Conservation (phyloP, 2,888 invertebrate genomes). For the Branchinecta sandiegonensis region DNA sequence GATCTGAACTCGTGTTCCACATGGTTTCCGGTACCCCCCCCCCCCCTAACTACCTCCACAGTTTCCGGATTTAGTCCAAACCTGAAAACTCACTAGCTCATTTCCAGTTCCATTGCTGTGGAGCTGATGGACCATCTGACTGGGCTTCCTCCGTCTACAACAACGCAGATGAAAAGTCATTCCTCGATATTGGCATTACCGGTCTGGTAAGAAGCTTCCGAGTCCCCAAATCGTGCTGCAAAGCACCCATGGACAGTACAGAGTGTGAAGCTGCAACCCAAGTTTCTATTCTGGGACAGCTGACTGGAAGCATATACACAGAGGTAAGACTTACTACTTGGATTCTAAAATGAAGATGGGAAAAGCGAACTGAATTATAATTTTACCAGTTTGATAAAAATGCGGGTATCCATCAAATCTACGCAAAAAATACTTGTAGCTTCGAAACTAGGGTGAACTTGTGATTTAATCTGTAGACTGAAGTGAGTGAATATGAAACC, state of each 20-base stretch:
- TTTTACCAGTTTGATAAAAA: no score
- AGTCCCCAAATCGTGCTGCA: conserved; percentile 50
- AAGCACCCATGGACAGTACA: conserved; percentile 34
- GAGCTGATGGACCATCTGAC: conserved; percentile 52
- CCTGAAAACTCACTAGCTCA: not conserved
- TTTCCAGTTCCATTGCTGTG: conserved; percentile 58
- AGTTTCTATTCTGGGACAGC: conserved; percentile 37
- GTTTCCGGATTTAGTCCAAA: no score
- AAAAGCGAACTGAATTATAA: no score
- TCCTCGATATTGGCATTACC: conserved; percentile 38
- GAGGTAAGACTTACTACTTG: conserved; percentile 35
- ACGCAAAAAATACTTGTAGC: no score
- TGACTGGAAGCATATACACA: conserved; percentile 39
- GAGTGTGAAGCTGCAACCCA: conserved; percentile 41
- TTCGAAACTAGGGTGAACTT: no score
- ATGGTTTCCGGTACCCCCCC: no score
- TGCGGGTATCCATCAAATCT: no score
- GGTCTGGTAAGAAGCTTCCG: conserved; percentile 38
- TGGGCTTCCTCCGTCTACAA: conserved; percentile 49
- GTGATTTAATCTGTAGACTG: no score
- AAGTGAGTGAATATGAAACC: no score
- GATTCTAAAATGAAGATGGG: no score
- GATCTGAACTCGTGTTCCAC: no score
- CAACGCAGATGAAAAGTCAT: conserved; percentile 30
- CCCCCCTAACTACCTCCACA: no score